Percentiles rank a stretch among this genome's conserved stretches.
phyloP scores from a whole-genome alignment of 2,888 invertebrate genomes.

The Diogma glabrata region DNA sequence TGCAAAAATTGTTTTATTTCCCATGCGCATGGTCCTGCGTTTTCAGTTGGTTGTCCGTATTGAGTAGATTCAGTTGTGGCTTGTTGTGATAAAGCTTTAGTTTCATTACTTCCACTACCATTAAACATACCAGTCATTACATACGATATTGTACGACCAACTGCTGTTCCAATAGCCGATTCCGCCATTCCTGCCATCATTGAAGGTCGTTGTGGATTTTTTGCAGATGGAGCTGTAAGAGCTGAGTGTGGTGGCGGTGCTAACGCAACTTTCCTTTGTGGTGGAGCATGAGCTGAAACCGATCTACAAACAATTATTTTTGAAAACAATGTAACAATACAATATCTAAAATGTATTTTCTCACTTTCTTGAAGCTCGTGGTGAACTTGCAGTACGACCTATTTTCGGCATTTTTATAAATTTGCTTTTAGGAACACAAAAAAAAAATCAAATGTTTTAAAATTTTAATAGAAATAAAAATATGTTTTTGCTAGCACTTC shows the following conservation, averaged over 20 bases:
- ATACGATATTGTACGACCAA: conserved; percentile 87
- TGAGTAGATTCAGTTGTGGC: conserved; percentile 36
- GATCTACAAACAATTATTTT: conserved; percentile 12
- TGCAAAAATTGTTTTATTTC: conserved; percentile 94
- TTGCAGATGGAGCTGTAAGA: conserved; percentile 55
- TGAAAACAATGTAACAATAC: background rate
- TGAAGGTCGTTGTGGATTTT: conserved; percentile 62
- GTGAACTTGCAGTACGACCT: conserved; percentile 60
- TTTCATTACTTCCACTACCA: conserved; percentile 37
- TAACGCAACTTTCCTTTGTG: conserved; percentile 30
- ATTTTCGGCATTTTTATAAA: conserved; percentile 54
- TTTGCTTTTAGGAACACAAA: too few species aligned
- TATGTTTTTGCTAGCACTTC: too few species aligned
- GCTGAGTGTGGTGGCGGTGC: conserved; percentile 51
- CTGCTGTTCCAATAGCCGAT: conserved; percentile 93
- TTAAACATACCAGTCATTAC: conserved; percentile 77
- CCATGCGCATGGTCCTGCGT: conserved; percentile 74
- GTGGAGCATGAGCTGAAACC: conserved; percentile 21
- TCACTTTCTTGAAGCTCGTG: conserved; percentile 52
- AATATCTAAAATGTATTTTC: conserved; percentile 12
- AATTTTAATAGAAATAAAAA: too few species aligned
- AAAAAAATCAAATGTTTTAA: too few species aligned
- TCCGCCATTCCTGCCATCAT: conserved; percentile 96
- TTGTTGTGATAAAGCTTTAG: conserved; percentile 35
- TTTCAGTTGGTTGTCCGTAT: conserved; percentile 39